Conservation (phyloP, 1,140 invertebrate genomes). For the Nasonia longicornis region DNA sequence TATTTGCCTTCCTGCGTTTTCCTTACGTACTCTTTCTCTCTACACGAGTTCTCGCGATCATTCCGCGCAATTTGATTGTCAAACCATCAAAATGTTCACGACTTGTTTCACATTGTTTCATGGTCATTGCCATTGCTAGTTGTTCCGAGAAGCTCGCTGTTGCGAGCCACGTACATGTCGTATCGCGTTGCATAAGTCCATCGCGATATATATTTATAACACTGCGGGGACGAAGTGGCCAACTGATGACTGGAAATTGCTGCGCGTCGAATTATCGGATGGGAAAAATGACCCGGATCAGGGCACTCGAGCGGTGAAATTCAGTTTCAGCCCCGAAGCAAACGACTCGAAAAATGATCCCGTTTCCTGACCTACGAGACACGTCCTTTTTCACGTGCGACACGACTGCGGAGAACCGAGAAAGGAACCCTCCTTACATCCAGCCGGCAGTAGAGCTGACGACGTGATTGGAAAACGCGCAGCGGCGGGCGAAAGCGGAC, state of each 20-base stretch:
- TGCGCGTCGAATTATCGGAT: not conserved
- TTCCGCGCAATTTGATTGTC: constrained; percentile 69
- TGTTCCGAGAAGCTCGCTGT: constrained; percentile 39
- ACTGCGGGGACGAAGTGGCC: not conserved
- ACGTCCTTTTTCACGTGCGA: constrained; percentile 29
- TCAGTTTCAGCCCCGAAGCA: constrained; percentile 24
- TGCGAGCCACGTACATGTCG: not conserved
- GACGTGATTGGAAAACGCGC: constrained; percentile 66
- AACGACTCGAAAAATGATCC: constrained; percentile 42
- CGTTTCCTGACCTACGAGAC: constrained; percentile 30
- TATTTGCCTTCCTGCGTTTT: constrained; percentile 46
- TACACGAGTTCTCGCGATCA: constrained; percentile 59
- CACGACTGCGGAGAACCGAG: not conserved
- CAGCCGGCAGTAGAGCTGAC: constrained; percentile 38
- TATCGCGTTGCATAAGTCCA: constrained; percentile 44
- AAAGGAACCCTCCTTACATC: not conserved
- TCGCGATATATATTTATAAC: constrained; percentile 35
- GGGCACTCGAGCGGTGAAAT: constrained; percentile 6
- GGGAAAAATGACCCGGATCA: not conserved
- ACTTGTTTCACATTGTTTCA: constrained; percentile 69
- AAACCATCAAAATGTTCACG: constrained; percentile 58
- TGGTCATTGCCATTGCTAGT: constrained; percentile 65
- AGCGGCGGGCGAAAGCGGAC: constrained; percentile 50
- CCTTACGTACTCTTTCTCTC: constrained; percentile 47
- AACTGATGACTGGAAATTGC: not conserved